phyloP scores from a whole-genome alignment of 1,140 invertebrate species.

The Drosophila novamexicana region DNA sequence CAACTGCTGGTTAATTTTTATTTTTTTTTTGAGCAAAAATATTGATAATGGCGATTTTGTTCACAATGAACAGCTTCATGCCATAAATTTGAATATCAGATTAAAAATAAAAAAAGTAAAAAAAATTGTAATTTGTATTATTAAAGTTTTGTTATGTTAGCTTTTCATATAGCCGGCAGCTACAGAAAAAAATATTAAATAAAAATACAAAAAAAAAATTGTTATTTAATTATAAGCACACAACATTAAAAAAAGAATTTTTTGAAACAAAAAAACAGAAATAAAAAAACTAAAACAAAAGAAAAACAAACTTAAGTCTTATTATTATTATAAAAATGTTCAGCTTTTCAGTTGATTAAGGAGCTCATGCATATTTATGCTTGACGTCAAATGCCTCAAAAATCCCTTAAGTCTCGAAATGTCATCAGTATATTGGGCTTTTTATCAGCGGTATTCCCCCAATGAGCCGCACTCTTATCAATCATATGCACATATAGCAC shows the following conservation, averaged over 20 bases:
- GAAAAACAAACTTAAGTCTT: slow-evolving; percentile 33
- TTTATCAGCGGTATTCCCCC: slow-evolving; percentile 45
- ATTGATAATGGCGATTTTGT: slow-evolving; percentile 69
- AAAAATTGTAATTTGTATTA: slow-evolving; percentile 54
- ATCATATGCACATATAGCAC: not conserved
- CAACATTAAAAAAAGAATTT: slow-evolving; percentile 61
- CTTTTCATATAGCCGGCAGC: slow-evolving; percentile 50
- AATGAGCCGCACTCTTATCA: slow-evolving; percentile 42
- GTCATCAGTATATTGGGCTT: slow-evolving; percentile 18
- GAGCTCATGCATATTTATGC: not conserved
- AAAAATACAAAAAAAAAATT: slow-evolving; percentile 54
- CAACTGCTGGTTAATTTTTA: slow-evolving; percentile 51
- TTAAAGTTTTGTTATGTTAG: slow-evolving; percentile 83
- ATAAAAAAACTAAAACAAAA: slow-evolving; percentile 27
- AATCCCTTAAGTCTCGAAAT: slow-evolving; percentile 17
- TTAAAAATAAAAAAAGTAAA: slow-evolving; percentile 1
- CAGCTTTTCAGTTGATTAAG: slow-evolving; percentile 17
- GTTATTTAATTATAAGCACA: slow-evolving; percentile 70
- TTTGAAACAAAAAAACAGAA: slow-evolving; percentile 45
- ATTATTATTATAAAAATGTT: slow-evolving; percentile 26
- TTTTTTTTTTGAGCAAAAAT: slow-evolving; percentile 53
- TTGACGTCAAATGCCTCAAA: slow-evolving; percentile 38
- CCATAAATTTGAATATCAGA: slow-evolving; percentile 55
- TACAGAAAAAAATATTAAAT: slow-evolving; percentile 8
- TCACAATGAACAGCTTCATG: slow-evolving; percentile 39